These are phyloP conservation scores for Spisula solida DNA, from an alignment of 2,888 invertebrate species.

Conservation along the genomic window DNA sequence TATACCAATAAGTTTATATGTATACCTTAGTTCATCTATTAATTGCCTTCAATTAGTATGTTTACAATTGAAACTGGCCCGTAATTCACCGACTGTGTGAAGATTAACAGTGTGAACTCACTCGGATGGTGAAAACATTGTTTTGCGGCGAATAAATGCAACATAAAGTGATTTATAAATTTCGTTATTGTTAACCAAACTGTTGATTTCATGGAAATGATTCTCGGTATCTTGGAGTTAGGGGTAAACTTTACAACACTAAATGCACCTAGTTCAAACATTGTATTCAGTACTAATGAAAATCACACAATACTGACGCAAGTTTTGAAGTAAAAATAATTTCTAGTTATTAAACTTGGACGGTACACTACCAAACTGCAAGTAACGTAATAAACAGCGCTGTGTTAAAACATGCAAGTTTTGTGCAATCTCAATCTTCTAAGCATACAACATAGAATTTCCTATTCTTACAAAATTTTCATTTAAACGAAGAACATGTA, in stretches of 20 bases:
- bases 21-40: background rate
- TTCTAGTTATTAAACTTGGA: background rate
- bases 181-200: no score
- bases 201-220: no score
- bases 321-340: background rate
- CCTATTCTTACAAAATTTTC: background rate
- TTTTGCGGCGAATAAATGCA: no score
- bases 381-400: background rate
- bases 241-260: background rate
- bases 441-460: background rate
- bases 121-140: background rate
- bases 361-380: constrained; percentile 15
- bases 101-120: background rate
- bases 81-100: no score
- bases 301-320: background rate
- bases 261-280: background rate
- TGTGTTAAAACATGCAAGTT: constrained; percentile 12
- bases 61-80: background rate
- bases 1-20: background rate
- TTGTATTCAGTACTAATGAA: no score
- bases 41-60: background rate
- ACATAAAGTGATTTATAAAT: no score
- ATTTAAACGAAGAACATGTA: background rate
- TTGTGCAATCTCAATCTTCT: background rate
- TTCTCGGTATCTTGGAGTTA: background rate